Evolutionary conservation across 2,888 invertebrate genomes (phyloP).

Genomic region (Morpho achilles): DNA sequence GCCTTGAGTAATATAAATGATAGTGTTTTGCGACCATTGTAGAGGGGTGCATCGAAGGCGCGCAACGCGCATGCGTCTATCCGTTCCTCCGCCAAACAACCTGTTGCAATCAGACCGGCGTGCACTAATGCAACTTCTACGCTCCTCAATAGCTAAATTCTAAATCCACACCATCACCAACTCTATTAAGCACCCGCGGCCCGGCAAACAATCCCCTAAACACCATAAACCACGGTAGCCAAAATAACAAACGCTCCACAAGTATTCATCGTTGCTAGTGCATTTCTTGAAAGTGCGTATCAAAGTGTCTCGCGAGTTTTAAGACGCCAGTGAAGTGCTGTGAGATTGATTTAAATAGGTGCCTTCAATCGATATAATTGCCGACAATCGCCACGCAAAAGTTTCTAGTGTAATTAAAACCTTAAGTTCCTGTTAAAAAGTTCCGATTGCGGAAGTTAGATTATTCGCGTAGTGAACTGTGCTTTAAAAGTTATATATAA

Average conservation of each 20-base stretch:
- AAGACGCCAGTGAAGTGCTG: conserved; percentile 58
- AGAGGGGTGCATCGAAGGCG: conserved; percentile 50
- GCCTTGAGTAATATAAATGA: too few species aligned
- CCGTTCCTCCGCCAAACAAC: conserved; percentile 63
- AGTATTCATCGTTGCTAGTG: conserved; percentile 21
- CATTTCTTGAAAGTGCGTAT: conserved; percentile 49
- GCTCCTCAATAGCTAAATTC: conserved; percentile 44
- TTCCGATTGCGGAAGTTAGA: conserved; percentile 27
- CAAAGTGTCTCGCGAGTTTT: conserved; percentile 50
- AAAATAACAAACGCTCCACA: neutral
- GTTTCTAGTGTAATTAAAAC: conserved; percentile 24
- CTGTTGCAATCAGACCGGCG: conserved; percentile 74
- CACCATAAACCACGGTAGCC: neutral
- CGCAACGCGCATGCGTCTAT: conserved; percentile 56
- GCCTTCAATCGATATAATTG: conserved; percentile 45
- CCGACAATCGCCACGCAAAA: conserved; percentile 14
- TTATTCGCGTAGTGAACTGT: conserved; percentile 21
- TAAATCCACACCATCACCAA: conserved; percentile 28
- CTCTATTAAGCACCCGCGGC: conserved; percentile 21
- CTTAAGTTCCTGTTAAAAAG: conserved; percentile 44
- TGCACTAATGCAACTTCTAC: conserved; percentile 68
- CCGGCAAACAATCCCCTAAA: conserved; percentile 24
- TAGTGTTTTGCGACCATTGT: conserved; percentile 47
- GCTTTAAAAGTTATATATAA: conserved; percentile 12
- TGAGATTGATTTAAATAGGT: conserved; percentile 58